Evolutionary conservation across 2,888 invertebrate species (phyloP).

Genomic region (Netelia virgata): DNA sequence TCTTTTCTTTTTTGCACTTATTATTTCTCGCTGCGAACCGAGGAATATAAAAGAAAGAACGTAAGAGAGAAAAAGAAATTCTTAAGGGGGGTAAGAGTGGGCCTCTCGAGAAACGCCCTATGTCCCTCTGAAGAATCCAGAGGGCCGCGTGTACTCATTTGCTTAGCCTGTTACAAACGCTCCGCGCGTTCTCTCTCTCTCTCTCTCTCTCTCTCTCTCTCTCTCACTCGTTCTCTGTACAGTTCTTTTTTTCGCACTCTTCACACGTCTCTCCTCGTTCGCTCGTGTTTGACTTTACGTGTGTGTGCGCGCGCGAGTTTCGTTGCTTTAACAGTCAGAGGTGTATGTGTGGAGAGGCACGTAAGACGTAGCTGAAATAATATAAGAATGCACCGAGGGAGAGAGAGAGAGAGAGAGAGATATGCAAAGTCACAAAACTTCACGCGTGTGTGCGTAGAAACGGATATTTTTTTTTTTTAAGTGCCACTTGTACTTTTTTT

Average conservation of each 20-base stretch:
- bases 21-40: not conserved
- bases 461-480: conserved; percentile 3
- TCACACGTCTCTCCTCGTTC: not conserved
- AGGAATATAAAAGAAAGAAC: conserved; percentile 25
- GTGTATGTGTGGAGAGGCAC: not conserved
- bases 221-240: not conserved
- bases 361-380: conserved; percentile 34
- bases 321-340: not conserved
- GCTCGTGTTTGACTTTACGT: conserved; percentile 39
- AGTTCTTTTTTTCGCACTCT: conserved; percentile 8
- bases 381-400: conserved; percentile 37
- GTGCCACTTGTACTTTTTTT: not conserved
- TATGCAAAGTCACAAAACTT: conserved; percentile 20
- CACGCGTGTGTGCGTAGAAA: not conserved
- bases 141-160: conserved; percentile 76
- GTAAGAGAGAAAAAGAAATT: conserved; percentile 57
- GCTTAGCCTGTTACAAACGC: conserved; percentile 78
- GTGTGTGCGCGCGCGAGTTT: not conserved
- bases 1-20: conserved; percentile 8
- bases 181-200: conserved; percentile 51
- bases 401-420: not conserved
- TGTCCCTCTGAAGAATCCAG: conserved; percentile 79
- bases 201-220: conserved; percentile 8
- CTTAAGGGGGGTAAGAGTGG: conserved; percentile 70
- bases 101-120: conserved; percentile 78